A percentile compares a stretch with the other conserved stretches of the same genome.
These are phyloP conservation scores for Orchestes rusci DNA, from an alignment of 2,888 invertebrate genomes.

Conservation along the genomic window DNA sequence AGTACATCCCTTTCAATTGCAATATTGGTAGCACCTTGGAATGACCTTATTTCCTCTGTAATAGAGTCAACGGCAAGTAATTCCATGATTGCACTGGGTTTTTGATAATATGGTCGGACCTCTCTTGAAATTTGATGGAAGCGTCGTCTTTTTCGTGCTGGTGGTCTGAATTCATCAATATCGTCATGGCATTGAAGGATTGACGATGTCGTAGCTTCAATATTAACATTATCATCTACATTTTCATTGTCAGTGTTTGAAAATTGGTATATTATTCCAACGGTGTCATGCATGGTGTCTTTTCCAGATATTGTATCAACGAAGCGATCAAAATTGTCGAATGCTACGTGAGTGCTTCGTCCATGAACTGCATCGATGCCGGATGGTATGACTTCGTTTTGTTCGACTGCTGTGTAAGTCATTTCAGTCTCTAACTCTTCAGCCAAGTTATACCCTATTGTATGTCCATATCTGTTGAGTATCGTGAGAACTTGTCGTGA, in stretches of 20 bases:
- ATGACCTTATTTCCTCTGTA: too few relatives aligned
- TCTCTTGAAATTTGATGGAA: too few relatives aligned
- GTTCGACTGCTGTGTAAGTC: conserved; percentile 24
- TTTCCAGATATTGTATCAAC: conserved; percentile 30
- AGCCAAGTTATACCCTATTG: conserved; percentile 26
- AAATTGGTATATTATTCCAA: conserved; percentile 31
- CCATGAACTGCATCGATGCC: conserved; percentile 28
- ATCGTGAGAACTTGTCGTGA: conserved; percentile 30
- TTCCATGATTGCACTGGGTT: too few relatives aligned
- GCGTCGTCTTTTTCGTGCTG: too few relatives aligned
- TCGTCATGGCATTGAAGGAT: too few relatives aligned
- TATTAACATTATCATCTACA: too few relatives aligned
- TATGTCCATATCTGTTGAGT: conserved; percentile 34
- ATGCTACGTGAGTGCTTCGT: conserved; percentile 32
- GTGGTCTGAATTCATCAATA: too few relatives aligned
- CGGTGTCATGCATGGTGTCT: conserved; percentile 32
- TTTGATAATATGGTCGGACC: too few relatives aligned
- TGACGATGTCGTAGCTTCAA: too few relatives aligned
- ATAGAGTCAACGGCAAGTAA: too few relatives aligned
- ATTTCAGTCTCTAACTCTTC: conserved; percentile 35
- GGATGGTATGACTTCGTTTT: conserved; percentile 27
- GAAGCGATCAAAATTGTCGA: conserved; percentile 30
- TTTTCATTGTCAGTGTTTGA: conserved; percentile 4
- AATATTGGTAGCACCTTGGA: too few relatives aligned
- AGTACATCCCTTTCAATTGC: too few relatives aligned